Evolutionary conservation across 2,888 invertebrate genomes (phyloP), one percentile per base, ranked within the genome.

Genomic region (Oscheius sp.): DNA sequence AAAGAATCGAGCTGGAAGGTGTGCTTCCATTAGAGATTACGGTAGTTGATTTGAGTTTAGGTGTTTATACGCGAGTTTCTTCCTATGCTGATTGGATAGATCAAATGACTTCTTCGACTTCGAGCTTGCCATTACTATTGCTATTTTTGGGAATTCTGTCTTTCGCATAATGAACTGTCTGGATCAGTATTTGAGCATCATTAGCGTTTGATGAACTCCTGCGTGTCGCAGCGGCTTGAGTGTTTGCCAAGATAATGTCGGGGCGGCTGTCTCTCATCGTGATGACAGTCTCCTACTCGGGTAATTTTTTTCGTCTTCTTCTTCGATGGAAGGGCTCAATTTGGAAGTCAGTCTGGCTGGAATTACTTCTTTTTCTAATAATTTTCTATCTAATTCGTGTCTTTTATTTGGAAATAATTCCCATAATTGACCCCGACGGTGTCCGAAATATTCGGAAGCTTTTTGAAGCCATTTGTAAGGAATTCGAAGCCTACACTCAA

Each of bases 291-390:
- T 78, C 79, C 50, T 81, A 81, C 57, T 75, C 78, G 33, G 81
- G 79, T 29, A 79, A 74, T 58, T 80, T 78, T 50, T 71, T 79
- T 42, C 77, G 75, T 1, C 65, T 80, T 20, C 72, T 81, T 4
- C 71, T 81, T 4, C 71, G 79, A 31, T 81, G 81, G 81, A 80
- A 80, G 71, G 81, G 81, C 25, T 78, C 77, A 66, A 80, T 81
- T 29, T 81, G 78, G 77, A 50, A 74, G 61, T 76, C 75, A 20
- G 78, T 78, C 5, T 81, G 78, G 78, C 42, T 70, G 27, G 80
- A 81, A 45, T 70, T 81, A 2, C 48, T 75, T 57, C 45, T 76
- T 10, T 81, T 73, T 58, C 69, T 81, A 2, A 17, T 74, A 5
- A 34, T 77, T 2, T 79, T 76, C 65, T 81, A 79, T 37, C n/a